These are phyloP conservation scores for Gari tellinella DNA, from an alignment of 2,888 invertebrate genomes.

Conservation along the genomic window DNA sequence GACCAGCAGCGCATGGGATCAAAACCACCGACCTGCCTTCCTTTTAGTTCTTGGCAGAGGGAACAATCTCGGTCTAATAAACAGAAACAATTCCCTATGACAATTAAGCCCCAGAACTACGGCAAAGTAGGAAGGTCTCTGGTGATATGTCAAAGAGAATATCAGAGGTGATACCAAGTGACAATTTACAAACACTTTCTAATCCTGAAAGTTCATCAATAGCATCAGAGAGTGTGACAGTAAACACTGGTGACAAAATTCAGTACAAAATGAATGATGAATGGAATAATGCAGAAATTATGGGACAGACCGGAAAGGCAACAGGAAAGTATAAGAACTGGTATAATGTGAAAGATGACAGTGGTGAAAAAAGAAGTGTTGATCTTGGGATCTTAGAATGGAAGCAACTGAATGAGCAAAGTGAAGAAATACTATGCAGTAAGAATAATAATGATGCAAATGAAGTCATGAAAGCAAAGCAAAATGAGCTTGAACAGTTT, in stretches of 20 bases:
- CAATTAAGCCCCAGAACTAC: no score
- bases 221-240: not conserved
- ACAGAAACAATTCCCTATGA: no score
- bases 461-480: conserved; percentile 24
- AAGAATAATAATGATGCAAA: not conserved
- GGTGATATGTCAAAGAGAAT: not conserved
- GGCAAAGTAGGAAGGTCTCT: no score
- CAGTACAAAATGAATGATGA: conserved; percentile 27
- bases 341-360: conserved; percentile 37
- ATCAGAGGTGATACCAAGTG: not conserved
- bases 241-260: conserved; percentile 36
- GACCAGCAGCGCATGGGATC: no score
- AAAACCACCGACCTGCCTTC: no score
- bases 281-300: conserved; percentile 33
- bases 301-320: conserved; percentile 42
- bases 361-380: conserved; percentile 1
- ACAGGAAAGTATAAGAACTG: conserved; percentile 40
- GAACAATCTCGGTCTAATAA: no score
- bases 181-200: not conserved
- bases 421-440: not conserved
- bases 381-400: not conserved
- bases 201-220: not conserved
- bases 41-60: no score
- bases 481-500: conserved; percentile 36
- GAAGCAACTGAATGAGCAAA: not conserved